Evolutionary conservation across 2,797 vertebrate genomes (phyloP).

Genomic region (Liasis olivaceus): DNA sequence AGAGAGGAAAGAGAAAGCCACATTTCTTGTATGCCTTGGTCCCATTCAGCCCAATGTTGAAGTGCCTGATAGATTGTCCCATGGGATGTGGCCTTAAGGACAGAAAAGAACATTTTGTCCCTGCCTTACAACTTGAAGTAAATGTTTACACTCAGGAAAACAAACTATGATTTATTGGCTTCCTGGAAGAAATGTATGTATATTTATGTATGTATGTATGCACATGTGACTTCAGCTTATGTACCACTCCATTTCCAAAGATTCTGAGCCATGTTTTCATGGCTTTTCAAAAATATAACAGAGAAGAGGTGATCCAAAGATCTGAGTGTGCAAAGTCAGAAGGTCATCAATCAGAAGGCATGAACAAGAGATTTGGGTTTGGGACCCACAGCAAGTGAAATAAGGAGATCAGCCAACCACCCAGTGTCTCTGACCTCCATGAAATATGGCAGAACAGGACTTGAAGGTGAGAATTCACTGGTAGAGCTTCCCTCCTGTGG

Average conservation of each 20-base stretch:
- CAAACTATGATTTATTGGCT: too few species aligned
- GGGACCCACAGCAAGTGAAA: not conserved
- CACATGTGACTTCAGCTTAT: too few species aligned
- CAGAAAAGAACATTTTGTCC: not conserved
- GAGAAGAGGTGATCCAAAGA: too few species aligned
- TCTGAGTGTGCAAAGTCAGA: too few species aligned
- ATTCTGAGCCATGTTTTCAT: too few species aligned
- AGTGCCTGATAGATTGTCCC: not conserved
- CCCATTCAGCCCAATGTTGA: not conserved
- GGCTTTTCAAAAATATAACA: too few species aligned
- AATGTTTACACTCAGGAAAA: not conserved
- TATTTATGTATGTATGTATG: too few species aligned
- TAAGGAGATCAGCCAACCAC: not conserved
- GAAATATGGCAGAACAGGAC: not conserved
- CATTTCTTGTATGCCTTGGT: not conserved
- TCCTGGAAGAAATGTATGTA: not conserved
- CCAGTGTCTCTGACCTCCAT: not conserved
- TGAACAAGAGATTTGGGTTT: not conserved
- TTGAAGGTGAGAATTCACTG: not conserved
- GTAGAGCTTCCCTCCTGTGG: not conserved
- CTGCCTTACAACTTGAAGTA: not conserved
- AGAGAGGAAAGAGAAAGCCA: not conserved
- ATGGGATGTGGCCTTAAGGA: not conserved
- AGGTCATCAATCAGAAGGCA: too few species aligned
- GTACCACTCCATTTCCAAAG: too few species aligned